These are phyloP conservation scores for Muscina levida DNA, from an alignment of 2,888 invertebrate species.

Conservation along the genomic window DNA sequence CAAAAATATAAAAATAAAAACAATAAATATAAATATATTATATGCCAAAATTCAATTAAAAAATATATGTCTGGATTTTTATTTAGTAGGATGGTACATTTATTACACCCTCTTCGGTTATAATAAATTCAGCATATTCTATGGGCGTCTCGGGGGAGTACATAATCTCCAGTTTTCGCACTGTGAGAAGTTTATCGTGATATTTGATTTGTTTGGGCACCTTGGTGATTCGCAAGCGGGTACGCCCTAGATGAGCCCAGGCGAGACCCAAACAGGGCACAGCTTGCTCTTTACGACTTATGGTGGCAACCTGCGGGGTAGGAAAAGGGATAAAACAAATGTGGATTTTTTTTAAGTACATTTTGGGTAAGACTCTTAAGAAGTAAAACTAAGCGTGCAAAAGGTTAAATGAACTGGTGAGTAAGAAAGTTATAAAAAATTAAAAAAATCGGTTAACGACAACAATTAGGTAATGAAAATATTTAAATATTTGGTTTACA, in stretches of 20 bases:
- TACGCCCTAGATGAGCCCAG: slow-evolving; percentile 85
- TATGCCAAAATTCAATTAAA: slow-evolving; percentile 55
- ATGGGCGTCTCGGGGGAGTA: slow-evolving; percentile 83
- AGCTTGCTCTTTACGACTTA: slow-evolving; percentile 73
- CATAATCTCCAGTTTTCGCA: slow-evolving; percentile 81
- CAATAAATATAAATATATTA: slow-evolving; percentile 50
- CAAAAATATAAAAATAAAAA: slow-evolving; percentile 38
- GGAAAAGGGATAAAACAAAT: too few relatives aligned
- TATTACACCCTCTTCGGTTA: slow-evolving; percentile 80
- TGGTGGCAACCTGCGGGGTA: slow-evolving; percentile 77
- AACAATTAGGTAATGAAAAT: too few relatives aligned
- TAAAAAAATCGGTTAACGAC: too few relatives aligned
- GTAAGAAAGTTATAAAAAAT: too few relatives aligned
- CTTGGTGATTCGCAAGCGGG: slow-evolving; percentile 81
- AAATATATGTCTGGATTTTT: slow-evolving; percentile 20
- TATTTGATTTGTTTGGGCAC: slow-evolving; percentile 73
- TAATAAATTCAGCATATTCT: slow-evolving; percentile 80
- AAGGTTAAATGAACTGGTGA: too few relatives aligned
- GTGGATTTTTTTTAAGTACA: too few relatives aligned
- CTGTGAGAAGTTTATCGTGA: slow-evolving; percentile 70
- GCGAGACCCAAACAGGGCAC: slow-evolving; percentile 84
- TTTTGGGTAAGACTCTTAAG: too few relatives aligned
- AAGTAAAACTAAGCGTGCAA: too few relatives aligned
- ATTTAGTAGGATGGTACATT: slow-evolving; percentile 67
- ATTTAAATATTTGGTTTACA: too few relatives aligned